These are phyloP conservation scores for Monopis laevigella DNA, from an alignment of 2,888 invertebrate genomes.

Conservation along the genomic window DNA sequence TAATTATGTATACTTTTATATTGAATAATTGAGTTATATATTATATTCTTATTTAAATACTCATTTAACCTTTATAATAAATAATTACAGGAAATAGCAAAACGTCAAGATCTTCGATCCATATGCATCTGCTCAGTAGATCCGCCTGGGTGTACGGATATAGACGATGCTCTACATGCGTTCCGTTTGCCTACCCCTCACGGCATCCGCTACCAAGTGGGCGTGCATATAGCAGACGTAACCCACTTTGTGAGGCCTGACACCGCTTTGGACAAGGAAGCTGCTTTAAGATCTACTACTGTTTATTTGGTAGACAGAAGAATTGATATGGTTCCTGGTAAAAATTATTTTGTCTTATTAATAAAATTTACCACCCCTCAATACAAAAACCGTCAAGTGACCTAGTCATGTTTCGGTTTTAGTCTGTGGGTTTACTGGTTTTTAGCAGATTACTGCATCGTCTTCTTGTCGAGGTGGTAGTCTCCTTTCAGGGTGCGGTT, in stretches of 20 bases:
- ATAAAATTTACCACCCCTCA: no score
- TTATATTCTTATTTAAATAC: no score
- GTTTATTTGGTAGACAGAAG: conserved; percentile 95
- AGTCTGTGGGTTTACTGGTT: no score
- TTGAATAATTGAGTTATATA: no score
- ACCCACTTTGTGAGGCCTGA: conserved; percentile 95
- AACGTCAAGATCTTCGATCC: conserved; percentile 85
- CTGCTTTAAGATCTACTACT: conserved; percentile 93
- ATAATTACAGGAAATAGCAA: conserved; percentile 72
- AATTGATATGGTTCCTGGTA: conserved; percentile 85
- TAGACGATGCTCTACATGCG: conserved; percentile 98
- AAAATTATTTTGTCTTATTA: no score
- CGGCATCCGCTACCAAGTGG: conserved; percentile 69
- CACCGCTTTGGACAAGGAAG: conserved; percentile 92
- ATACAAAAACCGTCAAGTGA: no score
- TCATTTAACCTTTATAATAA: no score
- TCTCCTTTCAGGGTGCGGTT: no score
- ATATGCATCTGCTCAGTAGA: conserved; percentile 94
- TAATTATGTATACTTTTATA: no score
- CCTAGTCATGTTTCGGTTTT: no score
- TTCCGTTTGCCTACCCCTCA: conserved; percentile 61
- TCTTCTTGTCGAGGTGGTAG: no score
- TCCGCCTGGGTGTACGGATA: conserved; percentile 98
- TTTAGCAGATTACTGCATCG: no score
- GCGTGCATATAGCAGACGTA: conserved; percentile 99